Conservation (phyloP, 2,113 vertebrate genomes). For the Eretmochelys imbricata region DNA sequence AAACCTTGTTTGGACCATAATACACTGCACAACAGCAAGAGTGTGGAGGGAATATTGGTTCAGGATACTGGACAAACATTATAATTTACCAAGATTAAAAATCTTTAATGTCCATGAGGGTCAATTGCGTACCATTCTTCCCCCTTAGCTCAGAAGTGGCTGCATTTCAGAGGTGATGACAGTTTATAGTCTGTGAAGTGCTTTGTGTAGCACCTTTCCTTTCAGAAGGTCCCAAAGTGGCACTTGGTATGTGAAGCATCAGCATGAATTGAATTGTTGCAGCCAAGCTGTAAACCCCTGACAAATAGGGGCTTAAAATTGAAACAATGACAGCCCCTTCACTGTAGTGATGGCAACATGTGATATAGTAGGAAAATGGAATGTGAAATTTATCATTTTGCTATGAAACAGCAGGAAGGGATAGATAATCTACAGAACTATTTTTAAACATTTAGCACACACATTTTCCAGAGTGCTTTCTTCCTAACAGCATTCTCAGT, state of each 20-base stretch:
- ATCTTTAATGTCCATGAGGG: neutral
- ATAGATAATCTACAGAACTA: neutral
- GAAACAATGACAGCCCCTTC: slow-evolving; percentile 36
- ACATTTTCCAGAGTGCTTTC: slow-evolving; percentile 14
- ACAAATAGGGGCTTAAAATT: slow-evolving; percentile 47
- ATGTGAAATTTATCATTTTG: slow-evolving; percentile 51
- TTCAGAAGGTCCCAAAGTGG: slow-evolving; percentile 31
- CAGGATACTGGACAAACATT: neutral
- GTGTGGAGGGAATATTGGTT: neutral
- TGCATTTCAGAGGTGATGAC: slow-evolving; percentile 37
- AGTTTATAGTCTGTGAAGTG: slow-evolving; percentile 6
- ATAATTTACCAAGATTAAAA: neutral
- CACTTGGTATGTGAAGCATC: slow-evolving; percentile 55
- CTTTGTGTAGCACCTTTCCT: neutral
- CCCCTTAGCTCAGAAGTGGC: neutral
- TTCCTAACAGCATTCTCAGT: slow-evolving; percentile 31
- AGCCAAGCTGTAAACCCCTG: slow-evolving; percentile 40
- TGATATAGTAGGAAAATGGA: slow-evolving; percentile 33
- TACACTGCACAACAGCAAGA: neutral
- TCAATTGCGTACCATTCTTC: neutral
- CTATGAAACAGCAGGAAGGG: slow-evolving; percentile 39
- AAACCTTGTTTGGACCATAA: rapidly evolving
- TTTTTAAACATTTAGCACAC: slow-evolving; percentile 32
- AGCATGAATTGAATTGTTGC: slow-evolving; percentile 49
- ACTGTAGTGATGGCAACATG: slow-evolving; percentile 15